Evolutionary conservation across 2,888 invertebrate genomes (phyloP).

Genomic region (Lycocerus yunnanus): DNA sequence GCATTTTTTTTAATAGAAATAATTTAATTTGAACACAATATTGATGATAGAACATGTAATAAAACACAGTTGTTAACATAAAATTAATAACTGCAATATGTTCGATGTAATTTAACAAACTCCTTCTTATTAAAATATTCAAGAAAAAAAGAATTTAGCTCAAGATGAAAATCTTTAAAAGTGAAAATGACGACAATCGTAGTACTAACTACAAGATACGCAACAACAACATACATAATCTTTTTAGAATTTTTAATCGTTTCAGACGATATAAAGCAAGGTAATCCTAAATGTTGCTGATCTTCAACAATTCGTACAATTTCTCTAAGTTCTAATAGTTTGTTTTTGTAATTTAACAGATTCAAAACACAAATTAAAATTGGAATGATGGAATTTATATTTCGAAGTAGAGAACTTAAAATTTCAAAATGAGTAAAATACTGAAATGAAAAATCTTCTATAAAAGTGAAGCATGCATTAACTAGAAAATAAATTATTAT

Average conservation of each 20-base stretch:
- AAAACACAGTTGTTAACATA: neutral
- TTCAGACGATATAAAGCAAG: neutral
- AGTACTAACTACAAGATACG: neutral
- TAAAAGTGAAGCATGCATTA: neutral
- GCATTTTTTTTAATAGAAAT: neutral
- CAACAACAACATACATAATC: neutral
- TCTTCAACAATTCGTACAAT: neutral
- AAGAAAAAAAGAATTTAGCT: neutral
- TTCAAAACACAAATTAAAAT: neutral
- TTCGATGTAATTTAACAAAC: neutral
- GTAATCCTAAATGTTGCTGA: neutral
- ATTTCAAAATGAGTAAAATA: neutral
- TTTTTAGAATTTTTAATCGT: neutral
- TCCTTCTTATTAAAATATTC: neutral
- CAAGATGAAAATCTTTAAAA: neutral
- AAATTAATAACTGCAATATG: neutral
- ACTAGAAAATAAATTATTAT: neutral
- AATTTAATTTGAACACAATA: neutral
- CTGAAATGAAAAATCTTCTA: neutral
- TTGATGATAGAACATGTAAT: neutral
- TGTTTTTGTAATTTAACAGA: neutral
- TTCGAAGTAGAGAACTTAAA: neutral
- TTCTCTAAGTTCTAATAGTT: neutral
- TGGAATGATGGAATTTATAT: neutral
- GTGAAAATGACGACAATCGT: neutral